Evolutionary conservation across 1,140 invertebrate species (phyloP).

Genomic region (Venustaconcha ellipsiformis): DNA sequence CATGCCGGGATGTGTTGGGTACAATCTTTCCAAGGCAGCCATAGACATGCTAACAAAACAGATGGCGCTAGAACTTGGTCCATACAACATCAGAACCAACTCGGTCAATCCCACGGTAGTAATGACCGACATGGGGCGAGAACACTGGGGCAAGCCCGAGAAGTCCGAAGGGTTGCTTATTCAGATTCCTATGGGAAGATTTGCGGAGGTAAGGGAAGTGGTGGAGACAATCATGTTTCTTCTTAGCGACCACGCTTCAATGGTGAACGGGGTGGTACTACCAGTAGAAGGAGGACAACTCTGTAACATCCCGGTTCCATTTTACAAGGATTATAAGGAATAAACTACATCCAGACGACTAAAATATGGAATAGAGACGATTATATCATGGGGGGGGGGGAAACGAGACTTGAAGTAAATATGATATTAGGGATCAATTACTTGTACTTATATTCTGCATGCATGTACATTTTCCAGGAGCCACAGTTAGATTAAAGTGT

Average conservation of each 20-base stretch:
- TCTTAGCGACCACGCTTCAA: conserved; percentile 81
- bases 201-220: conserved; percentile 70
- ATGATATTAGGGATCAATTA: too few species aligned
- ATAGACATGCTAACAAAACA: conserved; percentile 75
- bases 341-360: too few species aligned
- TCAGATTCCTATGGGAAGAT: conserved; percentile 83
- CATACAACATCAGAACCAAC: conserved; percentile 88
- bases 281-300: conserved; percentile 84
- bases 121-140: conserved; percentile 86
- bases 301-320: conserved; percentile 6
- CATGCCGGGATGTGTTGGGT: conserved; percentile 81
- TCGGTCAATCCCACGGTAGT: conserved; percentile 87
- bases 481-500: too few species aligned
- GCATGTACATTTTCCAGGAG: too few species aligned
- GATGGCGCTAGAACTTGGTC: conserved; percentile 87
- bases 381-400: too few species aligned
- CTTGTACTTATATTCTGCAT: too few species aligned
- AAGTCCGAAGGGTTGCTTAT: conserved; percentile 78
- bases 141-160: conserved; percentile 82
- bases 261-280: conserved; percentile 84
- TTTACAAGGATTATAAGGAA: too few species aligned
- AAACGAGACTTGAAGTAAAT: too few species aligned
- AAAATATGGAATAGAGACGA: too few species aligned
- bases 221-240: conserved; percentile 84
- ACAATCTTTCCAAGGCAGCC: conserved; percentile 76